Percentiles rank a stretch among this genome's conserved stretches.
Evolutionary conservation across 2,888 invertebrate genomes (phyloP).

Genomic region (Calliphora vomitoria): DNA sequence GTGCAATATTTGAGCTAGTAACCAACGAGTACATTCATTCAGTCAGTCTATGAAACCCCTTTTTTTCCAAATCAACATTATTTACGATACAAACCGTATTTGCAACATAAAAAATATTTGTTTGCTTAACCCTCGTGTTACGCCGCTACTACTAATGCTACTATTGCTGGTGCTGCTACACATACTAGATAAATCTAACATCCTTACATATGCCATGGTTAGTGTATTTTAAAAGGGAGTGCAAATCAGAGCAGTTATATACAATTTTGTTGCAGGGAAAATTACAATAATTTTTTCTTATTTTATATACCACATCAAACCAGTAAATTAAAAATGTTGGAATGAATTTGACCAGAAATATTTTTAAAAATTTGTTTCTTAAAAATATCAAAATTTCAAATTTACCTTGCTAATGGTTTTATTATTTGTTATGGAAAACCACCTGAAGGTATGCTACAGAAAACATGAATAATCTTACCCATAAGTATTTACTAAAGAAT

Average conservation of each 20-base stretch:
- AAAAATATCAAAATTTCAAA: no score
- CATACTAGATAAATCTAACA: neutral
- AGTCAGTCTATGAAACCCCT: constrained; percentile 6
- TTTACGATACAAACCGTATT: constrained; percentile 52
- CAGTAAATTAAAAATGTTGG: no score
- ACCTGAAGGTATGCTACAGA: no score
- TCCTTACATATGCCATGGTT: constrained; percentile 2
- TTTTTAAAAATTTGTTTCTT: no score
- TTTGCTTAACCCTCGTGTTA: constrained; percentile 51
- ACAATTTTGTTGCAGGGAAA: no score
- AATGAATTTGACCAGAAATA: no score
- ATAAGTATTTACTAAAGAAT: no score
- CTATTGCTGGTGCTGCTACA: neutral
- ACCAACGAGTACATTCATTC: neutral
- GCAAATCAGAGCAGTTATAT: neutral
- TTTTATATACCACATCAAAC: no score
- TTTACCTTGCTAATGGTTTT: no score
- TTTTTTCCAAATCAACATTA: constrained; percentile 51
- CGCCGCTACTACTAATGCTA: neutral
- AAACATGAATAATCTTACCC: no score
- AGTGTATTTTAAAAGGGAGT: constrained; percentile 14
- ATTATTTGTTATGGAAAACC: no score
- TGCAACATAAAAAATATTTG: constrained; percentile 42
- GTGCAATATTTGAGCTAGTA: neutral
- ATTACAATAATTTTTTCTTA: no score